phyloP scores from a whole-genome alignment of 2,888 invertebrate species.

The Galeopsomyia nigrocyanea region DNA sequence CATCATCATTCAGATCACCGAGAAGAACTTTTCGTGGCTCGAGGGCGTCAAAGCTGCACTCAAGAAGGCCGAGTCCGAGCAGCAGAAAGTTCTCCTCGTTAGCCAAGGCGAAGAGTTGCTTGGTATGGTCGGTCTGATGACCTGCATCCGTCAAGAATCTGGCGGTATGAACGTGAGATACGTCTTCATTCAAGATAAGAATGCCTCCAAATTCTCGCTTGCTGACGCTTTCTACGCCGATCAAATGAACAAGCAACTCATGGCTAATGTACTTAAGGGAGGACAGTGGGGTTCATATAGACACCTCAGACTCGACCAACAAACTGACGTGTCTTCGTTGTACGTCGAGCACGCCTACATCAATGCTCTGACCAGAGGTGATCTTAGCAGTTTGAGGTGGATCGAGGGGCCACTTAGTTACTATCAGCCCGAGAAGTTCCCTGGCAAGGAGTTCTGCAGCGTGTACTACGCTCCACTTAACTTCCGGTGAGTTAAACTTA shows the following conservation, averaged over 20 bases:
- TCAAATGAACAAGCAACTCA: conserved; percentile 82
- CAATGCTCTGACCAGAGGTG: conserved; percentile 92
- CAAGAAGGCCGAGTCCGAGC: conserved; percentile 75
- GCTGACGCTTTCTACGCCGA: conserved; percentile 73
- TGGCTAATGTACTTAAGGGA: conserved; percentile 86
- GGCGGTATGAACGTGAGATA: conserved; percentile 85
- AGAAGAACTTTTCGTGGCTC: conserved; percentile 84
- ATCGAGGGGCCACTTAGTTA: conserved; percentile 87
- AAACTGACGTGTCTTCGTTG: conserved; percentile 63
- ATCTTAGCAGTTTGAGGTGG: conserved; percentile 93
- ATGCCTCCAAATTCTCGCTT: conserved; percentile 74
- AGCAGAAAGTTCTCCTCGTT: conserved; percentile 77
- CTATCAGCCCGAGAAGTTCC: conserved; percentile 70
- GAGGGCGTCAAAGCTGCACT: conserved; percentile 83
- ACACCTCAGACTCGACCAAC: conserved; percentile 79
- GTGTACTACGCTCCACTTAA: conserved; percentile 96
- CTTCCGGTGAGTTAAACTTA: conserved; percentile 72
- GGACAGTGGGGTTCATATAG: conserved; percentile 90
- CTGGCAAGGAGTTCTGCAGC: conserved; percentile 79
- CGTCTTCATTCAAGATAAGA: conserved; percentile 78
- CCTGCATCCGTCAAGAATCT: conserved; percentile 90
- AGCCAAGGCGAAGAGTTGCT: conserved; percentile 76
- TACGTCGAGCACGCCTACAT: conserved; percentile 94
- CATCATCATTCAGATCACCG: conserved; percentile 77
- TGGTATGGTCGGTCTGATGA: conserved; percentile 84